Conservation (phyloP, 1,140 invertebrate genomes). For the Spodoptera frugiperda region DNA sequence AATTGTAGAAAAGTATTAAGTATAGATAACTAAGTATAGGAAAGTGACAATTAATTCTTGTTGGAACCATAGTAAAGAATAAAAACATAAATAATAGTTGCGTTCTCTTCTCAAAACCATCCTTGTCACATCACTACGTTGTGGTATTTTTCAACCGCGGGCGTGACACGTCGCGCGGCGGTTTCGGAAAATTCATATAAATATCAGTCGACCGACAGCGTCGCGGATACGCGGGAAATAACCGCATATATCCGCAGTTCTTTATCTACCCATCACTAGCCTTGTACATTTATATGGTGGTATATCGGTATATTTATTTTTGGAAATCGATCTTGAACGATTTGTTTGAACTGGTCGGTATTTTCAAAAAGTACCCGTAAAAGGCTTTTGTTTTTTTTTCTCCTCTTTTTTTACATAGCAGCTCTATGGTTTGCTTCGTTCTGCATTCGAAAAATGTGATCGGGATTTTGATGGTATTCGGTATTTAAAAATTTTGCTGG, state of each 20-base stretch:
- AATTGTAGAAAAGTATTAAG: too few relatives aligned
- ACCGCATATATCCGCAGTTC: background rate
- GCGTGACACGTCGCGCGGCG: background rate
- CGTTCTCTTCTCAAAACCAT: too few relatives aligned
- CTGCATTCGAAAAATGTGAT: background rate
- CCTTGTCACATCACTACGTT: background rate
- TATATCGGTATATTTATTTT: conserved; percentile 11
- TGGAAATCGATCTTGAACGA: conserved; percentile 8
- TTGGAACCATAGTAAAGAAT: too few relatives aligned
- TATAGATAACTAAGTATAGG: too few relatives aligned
- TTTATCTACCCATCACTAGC: too few relatives aligned
- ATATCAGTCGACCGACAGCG: background rate
- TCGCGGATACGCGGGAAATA: background rate
- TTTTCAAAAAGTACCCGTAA: conserved; percentile 6
- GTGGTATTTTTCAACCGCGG: background rate
- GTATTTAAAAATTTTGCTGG: background rate
- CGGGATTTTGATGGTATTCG: background rate
- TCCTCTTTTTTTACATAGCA: background rate
- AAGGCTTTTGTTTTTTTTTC: conserved; percentile 4
- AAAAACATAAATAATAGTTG: too few relatives aligned
- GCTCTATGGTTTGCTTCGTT: conserved; percentile 4
- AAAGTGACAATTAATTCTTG: too few relatives aligned
- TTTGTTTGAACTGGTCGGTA: conserved; percentile 3
- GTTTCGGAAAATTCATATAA: conserved; percentile 4
- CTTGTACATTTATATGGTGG: too few relatives aligned